These are phyloP conservation scores for Virgularia gustaviana DNA, from an alignment of 92 coral and sea anemone genomes.

Conservation along the genomic window DNA sequence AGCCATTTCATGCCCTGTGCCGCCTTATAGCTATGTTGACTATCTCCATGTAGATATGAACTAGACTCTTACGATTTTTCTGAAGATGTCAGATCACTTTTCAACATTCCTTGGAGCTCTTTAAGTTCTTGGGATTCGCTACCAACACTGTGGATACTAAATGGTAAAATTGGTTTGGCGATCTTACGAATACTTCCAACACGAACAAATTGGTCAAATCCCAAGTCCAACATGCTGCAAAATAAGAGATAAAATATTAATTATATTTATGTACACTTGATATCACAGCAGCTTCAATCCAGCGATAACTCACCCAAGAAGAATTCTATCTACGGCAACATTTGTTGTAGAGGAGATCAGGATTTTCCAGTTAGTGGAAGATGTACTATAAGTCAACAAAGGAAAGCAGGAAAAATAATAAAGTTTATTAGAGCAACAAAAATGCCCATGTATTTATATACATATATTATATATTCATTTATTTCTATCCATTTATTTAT, in stretches of 20 bases:
- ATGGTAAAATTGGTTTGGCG: slow-evolving; percentile 87
- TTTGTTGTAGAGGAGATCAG: slow-evolving; percentile 94
- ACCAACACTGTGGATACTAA: slow-evolving; percentile 86
- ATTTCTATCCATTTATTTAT: no score
- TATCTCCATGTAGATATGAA: background rate
- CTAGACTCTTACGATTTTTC: slow-evolving; percentile 68
- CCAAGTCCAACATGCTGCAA: slow-evolving; percentile 75
- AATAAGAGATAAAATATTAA: background rate
- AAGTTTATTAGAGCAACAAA: background rate
- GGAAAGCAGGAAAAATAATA: no score
- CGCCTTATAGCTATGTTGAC: background rate
- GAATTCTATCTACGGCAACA: slow-evolving; percentile 92
- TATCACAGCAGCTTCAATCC: background rate
- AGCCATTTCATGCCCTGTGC: background rate
- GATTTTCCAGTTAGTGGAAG: slow-evolving; percentile 61
- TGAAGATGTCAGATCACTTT: slow-evolving; percentile 64
- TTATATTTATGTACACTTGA: background rate
- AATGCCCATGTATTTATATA: no score
- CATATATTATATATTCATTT: no score
- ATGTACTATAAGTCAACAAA: background rate
- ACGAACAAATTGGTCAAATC: slow-evolving; percentile 90
- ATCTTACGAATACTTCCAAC: slow-evolving; percentile 97
- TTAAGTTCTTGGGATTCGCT: slow-evolving; percentile 75
- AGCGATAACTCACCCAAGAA: slow-evolving; percentile 63
- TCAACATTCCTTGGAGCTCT: slow-evolving; percentile 79